Evolutionary conservation across 2,797 vertebrate genomes (phyloP).

Genomic region (Ataeniobius toweri): DNA sequence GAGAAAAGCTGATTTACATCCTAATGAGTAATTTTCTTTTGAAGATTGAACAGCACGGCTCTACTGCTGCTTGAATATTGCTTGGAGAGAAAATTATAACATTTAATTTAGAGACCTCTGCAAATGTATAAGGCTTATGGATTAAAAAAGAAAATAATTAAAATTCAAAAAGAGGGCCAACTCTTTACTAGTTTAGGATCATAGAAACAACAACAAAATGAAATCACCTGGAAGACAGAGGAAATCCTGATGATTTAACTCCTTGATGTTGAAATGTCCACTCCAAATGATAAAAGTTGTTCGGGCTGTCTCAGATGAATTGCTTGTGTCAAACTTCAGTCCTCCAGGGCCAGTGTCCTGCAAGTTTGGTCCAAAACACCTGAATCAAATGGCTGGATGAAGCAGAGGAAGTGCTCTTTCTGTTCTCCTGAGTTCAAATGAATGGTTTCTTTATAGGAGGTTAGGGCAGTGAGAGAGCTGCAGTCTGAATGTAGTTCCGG

Average conservation of each 20-base stretch:
- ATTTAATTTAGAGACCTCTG: not conserved
- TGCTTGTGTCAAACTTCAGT: too few species aligned
- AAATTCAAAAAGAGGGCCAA: not conserved
- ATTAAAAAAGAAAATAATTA: conserved; percentile 4
- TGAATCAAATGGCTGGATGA: too few species aligned
- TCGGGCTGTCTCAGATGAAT: too few species aligned
- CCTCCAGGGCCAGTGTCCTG: too few species aligned
- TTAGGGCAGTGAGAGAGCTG: too few species aligned
- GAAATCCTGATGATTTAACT: not conserved
- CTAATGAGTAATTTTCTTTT: conserved; percentile 6
- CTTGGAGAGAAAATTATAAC: not conserved
- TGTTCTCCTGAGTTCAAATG: too few species aligned
- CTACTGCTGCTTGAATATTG: not conserved
- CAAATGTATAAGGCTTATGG: not conserved
- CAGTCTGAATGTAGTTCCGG: too few species aligned
- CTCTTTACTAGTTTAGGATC: not conserved
- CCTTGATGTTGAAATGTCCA: too few species aligned
- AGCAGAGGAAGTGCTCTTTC: too few species aligned
- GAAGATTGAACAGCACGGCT: not conserved
- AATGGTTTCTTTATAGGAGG: too few species aligned
- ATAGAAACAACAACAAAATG: not conserved
- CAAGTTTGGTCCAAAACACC: too few species aligned
- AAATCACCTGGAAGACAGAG: not conserved
- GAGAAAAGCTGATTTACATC: not conserved
- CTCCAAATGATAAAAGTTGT: too few species aligned